Base-by-base conservation (phyloP, 2,888 invertebrate genomes). In the Catocala fraxini region DNA sequence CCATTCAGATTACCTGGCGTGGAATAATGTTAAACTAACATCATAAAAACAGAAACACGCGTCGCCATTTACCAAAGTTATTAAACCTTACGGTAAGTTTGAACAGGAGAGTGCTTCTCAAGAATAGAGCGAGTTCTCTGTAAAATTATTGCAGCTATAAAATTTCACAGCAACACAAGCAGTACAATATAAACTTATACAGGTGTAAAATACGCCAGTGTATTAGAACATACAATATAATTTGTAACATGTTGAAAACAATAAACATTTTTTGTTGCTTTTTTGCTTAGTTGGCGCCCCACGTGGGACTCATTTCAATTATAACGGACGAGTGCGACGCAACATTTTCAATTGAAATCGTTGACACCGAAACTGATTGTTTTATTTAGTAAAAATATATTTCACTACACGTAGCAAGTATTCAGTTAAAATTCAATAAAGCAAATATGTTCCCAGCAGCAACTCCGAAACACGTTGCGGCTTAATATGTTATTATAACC, bases 281-380 rank as follows among this genome's bases (percentile, higher is more conserved):
- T 67, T 70, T 39, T 49, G 54, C 60, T 71, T 67, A 75, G 65
- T 77, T 81, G 83, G 79, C 79, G 80, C 81, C 79, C 80, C 75
- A 76, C 79, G 67, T 73, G 84, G 78, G 77, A 71, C 73, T 62
- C 65, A 52, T 72, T 77, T 74, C 68, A 68, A 80, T 68, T 69
- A 61, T 70, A 75, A 70, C 59, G 52, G 55, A 43, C 57, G 54
- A 66, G 52, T 34, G 39, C 48, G 62, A 59, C 61, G 53, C 53
- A 63, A 53, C 51, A 66, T 56, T 63, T 62, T n/a, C 33, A 63
- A 66, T 42, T 47, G 42, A 56, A 65, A 47, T 51, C 46, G 48
- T 56, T 62, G 61, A 68, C 56, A 56, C 45, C 51, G 35, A n/a
- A 58, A 58, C 59, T 54, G 34, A 57, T 63, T 62, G 54, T 59